phyloP scores from a whole-genome alignment of 2,797 vertebrate species.

The Gorsachius magnificus region DNA sequence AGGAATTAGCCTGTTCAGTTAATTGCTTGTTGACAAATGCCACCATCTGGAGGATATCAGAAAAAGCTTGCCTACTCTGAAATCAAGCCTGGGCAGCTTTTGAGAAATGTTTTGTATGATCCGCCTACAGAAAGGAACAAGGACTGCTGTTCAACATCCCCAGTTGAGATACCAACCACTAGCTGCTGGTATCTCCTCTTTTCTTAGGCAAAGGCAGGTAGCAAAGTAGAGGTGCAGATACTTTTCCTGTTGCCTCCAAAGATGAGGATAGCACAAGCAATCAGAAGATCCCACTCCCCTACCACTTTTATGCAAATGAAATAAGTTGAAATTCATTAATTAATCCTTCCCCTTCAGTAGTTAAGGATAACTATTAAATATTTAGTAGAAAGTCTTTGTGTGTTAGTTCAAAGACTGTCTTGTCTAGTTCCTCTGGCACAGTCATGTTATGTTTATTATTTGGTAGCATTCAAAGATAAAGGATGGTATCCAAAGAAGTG shows the following conservation, averaged over 20 bases:
- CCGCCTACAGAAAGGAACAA: neutral
- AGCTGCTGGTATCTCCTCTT: neutral
- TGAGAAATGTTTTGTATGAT: neutral
- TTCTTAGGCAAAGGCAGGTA: neutral
- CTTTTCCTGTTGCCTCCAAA: neutral
- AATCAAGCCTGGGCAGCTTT: neutral
- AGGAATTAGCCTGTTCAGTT: neutral
- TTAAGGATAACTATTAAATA: neutral
- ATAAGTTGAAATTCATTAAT: neutral
- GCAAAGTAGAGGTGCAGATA: neutral
- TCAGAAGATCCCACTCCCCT: neutral
- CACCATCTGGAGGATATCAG: neutral
- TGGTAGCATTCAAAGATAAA: neutral
- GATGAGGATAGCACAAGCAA: neutral
- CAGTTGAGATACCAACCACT: neutral
- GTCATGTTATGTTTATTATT: neutral
- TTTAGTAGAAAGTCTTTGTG: neutral
- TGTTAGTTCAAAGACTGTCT: neutral
- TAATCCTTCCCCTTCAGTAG: neutral
- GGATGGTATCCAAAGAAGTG: neutral
- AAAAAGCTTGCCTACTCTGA: neutral
- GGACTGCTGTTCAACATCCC: neutral
- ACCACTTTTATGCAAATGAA: neutral
- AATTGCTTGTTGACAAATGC: neutral
- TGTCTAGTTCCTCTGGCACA: neutral